phyloP scores from a whole-genome alignment of 2,888 invertebrate genomes.

The Chironomus tentans region DNA sequence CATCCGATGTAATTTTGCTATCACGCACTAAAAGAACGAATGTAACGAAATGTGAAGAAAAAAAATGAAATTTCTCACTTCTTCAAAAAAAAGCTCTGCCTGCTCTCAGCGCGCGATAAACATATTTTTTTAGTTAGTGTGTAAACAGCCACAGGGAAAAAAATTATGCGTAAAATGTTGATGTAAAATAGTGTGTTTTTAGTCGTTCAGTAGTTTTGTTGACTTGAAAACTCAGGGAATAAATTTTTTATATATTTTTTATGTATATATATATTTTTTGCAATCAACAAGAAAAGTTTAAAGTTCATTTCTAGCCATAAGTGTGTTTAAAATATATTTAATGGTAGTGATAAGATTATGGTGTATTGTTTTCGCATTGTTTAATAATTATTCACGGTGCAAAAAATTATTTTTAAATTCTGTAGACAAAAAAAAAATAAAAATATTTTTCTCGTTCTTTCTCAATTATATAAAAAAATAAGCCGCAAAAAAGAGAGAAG shows the following conservation, averaged over 20 bases:
- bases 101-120: conserved; percentile 17
- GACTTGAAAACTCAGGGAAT: conserved; percentile 1
- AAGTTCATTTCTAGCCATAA: neutral
- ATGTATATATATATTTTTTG: neutral
- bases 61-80: conserved; percentile 4
- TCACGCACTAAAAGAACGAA: too few species aligned
- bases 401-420: too few species aligned
- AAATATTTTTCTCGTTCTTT: neutral
- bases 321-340: neutral
- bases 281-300: neutral
- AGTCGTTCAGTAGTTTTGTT: conserved; percentile 11
- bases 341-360: neutral
- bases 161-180: conserved; percentile 25
- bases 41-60: neutral
- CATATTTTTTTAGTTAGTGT: conserved; percentile 13
- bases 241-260: neutral
- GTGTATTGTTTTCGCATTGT: neutral
- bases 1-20: too few species aligned
- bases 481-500: neutral
- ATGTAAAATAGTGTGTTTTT: conserved; percentile 19
- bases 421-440: neutral
- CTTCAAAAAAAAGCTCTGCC: conserved; percentile 21
- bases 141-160: conserved; percentile 11
- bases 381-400: too few species aligned
- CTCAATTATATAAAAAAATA: neutral